Conservation (phyloP, 2,797 vertebrate species). For the Triplophysa bombifrons region DNA sequence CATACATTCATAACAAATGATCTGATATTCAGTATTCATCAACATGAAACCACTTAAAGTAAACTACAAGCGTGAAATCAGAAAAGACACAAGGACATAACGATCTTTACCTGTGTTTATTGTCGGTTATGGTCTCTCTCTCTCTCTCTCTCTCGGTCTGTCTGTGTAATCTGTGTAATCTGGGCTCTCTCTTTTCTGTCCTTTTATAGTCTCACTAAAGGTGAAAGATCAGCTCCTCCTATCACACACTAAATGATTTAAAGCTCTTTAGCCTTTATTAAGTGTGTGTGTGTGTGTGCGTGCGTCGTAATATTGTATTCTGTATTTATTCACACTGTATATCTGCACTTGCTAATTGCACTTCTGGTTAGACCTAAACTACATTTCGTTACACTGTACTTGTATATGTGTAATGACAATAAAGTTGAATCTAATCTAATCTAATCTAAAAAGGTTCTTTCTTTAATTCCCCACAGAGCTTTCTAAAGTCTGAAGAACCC, state of each 20-base stretch:
- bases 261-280: slow-evolving; percentile 49
- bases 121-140: neutral
- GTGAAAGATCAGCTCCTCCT: slow-evolving; percentile 16
- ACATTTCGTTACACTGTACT: no score
- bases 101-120: slow-evolving; percentile 21
- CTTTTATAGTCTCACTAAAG: slow-evolving; percentile 31
- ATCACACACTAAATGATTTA: slow-evolving; percentile 36
- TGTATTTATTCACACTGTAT: no score
- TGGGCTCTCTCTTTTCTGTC: neutral
- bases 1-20: neutral
- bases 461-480: no score
- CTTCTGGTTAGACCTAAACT: no score
- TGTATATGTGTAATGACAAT: no score
- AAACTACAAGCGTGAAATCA: slow-evolving; percentile 4
- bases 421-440: no score
- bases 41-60: neutral
- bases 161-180: slow-evolving; percentile 13
- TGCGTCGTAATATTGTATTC: no score
- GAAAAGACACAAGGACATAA: neutral
- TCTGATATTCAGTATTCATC: neutral
- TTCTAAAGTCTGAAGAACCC: no score
- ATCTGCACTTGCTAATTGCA: no score
- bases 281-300: slow-evolving; percentile 5
- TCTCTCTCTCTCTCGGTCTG: slow-evolving; percentile 15
- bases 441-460: no score